These are phyloP conservation scores for Trissolcus basalis DNA, from an alignment of 1,140 invertebrate species.

Conservation along the genomic window DNA sequence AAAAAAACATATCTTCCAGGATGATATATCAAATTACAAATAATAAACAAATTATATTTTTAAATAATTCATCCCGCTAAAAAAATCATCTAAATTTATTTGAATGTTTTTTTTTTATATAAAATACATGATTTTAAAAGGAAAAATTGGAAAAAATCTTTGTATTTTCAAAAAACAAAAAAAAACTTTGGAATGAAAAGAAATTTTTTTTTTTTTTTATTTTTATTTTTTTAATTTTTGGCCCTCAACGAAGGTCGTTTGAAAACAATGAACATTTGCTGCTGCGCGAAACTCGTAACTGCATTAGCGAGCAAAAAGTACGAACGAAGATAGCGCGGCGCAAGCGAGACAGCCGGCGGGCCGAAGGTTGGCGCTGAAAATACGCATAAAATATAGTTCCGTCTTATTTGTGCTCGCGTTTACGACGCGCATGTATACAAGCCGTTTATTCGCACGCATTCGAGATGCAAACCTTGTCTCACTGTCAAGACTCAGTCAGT, in stretches of 20 bases:
- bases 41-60: too few species aligned
- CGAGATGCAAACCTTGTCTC: constrained; percentile 56
- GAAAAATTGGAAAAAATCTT: too few species aligned
- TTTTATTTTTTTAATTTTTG: constrained; percentile 52
- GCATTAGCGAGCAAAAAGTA: constrained; percentile 58
- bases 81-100: too few species aligned
- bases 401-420: constrained; percentile 60
- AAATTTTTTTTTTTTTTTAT: too few species aligned
- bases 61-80: too few species aligned
- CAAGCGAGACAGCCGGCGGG: constrained; percentile 27
- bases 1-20: too few species aligned
- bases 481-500: constrained; percentile 57
- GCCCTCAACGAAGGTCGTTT: constrained; percentile 70
- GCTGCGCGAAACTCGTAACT: constrained; percentile 56
- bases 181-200: too few species aligned
- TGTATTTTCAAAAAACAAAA: too few species aligned
- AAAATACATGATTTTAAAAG: too few species aligned
- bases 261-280: constrained; percentile 14
- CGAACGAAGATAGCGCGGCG: constrained; percentile 27
- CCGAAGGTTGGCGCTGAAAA: constrained; percentile 69
- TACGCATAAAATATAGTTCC: constrained; percentile 71
- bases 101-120: too few species aligned
- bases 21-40: too few species aligned
- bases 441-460: constrained; percentile 45
- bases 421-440: constrained; percentile 45